Percentiles rank a stretch among this genome's conserved stretches.
Evolutionary conservation across 2,888 invertebrate species (phyloP).

Genomic region (Corbicula japonica): DNA sequence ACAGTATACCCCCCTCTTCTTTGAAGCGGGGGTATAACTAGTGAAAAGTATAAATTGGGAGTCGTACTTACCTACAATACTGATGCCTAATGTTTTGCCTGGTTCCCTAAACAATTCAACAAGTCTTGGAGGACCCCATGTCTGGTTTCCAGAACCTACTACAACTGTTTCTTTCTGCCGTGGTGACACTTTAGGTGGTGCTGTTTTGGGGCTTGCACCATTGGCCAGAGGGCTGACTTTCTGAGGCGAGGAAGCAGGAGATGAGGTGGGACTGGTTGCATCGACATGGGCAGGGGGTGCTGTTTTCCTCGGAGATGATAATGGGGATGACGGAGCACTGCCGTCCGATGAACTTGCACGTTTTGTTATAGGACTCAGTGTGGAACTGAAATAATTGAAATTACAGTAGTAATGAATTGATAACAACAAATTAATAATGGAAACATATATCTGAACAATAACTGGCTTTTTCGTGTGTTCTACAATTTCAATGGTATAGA

Average conservation of each 20-base stretch:
- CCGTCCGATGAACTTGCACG: slow-evolving; percentile 58
- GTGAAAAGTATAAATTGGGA: too few species aligned
- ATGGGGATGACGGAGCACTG: slow-evolving; percentile 51
- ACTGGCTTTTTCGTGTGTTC: too few species aligned
- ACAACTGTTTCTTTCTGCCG: slow-evolving; percentile 61
- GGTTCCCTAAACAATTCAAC: slow-evolving; percentile 92
- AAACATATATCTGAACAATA: too few species aligned
- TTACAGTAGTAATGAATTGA: too few species aligned
- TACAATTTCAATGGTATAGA: too few species aligned
- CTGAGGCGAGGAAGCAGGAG: slow-evolving; percentile 13
- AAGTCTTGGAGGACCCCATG: slow-evolving; percentile 93
- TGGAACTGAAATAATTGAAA: slow-evolving; percentile 62
- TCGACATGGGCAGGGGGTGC: slow-evolving; percentile 34
- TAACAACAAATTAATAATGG: too few species aligned
- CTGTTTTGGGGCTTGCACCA: slow-evolving; percentile 29
- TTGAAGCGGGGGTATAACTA: too few species aligned
- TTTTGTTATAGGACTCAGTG: slow-evolving; percentile 56
- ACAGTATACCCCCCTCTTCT: too few species aligned
- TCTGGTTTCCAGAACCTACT: slow-evolving; percentile 78
- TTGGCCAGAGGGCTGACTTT: slow-evolving; percentile 28
- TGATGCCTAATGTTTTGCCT: slow-evolving; percentile 96
- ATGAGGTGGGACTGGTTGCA: slow-evolving; percentile 28
- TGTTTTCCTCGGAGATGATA: slow-evolving; percentile 55
- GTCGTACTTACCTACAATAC: slow-evolving; percentile 95
- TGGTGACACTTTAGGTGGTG: slow-evolving; percentile 42